Percentiles rank a stretch among this genome's conserved stretches.
These are phyloP conservation scores for Corythornis cristatus DNA, from an alignment of 2,113 vertebrate genomes.

Conservation along the genomic window DNA sequence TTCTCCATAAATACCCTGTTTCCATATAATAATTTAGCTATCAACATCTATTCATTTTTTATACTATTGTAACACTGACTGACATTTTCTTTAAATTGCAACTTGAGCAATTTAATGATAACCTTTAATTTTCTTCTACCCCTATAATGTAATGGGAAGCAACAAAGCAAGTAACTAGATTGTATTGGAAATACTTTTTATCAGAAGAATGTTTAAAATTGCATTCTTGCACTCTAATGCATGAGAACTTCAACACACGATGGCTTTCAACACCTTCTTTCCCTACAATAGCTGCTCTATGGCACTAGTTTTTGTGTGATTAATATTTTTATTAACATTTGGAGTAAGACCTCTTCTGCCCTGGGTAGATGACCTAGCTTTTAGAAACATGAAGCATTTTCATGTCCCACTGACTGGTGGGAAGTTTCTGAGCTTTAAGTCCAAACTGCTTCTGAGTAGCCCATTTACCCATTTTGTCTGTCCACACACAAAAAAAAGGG, in stretches of 20 bases:
- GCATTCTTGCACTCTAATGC: background rate
- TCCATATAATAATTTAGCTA: slow-evolving; percentile 70
- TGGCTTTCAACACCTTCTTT: background rate
- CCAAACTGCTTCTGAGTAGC: background rate
- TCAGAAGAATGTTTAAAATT: background rate
- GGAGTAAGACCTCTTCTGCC: background rate
- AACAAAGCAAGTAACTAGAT: background rate
- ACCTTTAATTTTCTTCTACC: slow-evolving; percentile 23
- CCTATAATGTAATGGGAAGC: background rate
- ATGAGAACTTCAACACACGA: background rate
- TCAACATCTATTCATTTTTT: slow-evolving; percentile 47
- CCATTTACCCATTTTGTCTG: background rate
- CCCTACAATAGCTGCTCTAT: background rate
- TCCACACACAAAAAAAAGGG: background rate
- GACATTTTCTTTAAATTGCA: slow-evolving; percentile 3
- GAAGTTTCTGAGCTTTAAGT: background rate
- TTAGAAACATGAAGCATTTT: background rate
- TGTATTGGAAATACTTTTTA: background rate
- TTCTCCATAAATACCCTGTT: background rate
- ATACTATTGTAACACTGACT: background rate
- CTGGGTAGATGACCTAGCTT: background rate
- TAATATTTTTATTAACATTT: background rate
- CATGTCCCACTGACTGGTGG: background rate
- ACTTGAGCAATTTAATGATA: background rate
- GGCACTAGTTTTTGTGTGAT: background rate